Percentiles rank a stretch among this genome's conserved stretches.
Evolutionary conservation across 1,140 invertebrate species (phyloP).

Genomic region (Calephelis nemesis): DNA sequence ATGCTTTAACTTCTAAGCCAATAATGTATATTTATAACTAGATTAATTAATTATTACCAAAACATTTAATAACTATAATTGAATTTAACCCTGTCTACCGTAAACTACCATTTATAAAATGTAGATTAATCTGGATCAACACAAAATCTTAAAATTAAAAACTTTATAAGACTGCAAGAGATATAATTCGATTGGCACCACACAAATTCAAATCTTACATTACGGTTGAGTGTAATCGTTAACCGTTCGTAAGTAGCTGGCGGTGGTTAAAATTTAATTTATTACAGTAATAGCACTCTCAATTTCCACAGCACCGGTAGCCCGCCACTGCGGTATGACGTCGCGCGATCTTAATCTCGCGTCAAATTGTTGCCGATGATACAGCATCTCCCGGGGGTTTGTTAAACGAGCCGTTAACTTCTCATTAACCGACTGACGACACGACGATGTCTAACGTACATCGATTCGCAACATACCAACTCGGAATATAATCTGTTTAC

Average conservation of each 20-base stretch:
- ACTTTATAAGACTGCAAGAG: too few relatives aligned
- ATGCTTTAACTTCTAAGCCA: too few relatives aligned
- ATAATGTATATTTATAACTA: too few relatives aligned
- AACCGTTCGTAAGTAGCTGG: constrained; percentile 8
- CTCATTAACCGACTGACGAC: constrained; percentile 41
- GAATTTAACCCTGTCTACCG: too few relatives aligned
- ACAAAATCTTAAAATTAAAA: too few relatives aligned
- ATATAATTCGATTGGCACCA: neutral
- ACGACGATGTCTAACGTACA: constrained; percentile 18
- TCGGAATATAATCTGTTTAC: constrained; percentile 2
- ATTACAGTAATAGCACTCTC: constrained; percentile 43
- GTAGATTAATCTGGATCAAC: too few relatives aligned
- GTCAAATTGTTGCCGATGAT: constrained; percentile 56
- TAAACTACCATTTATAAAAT: too few relatives aligned
- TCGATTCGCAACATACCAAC: neutral
- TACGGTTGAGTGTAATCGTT: neutral
- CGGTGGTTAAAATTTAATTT: constrained; percentile 31
- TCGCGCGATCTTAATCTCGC: constrained; percentile 56
- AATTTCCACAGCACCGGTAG: constrained; percentile 34
- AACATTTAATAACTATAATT: too few relatives aligned
- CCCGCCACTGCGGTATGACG: constrained; percentile 39
- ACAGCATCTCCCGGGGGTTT: constrained; percentile 46
- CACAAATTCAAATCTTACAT: neutral
- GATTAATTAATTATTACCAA: too few relatives aligned
- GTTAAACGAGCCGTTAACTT: constrained; percentile 63